Evolutionary conservation across 2,113 vertebrate species (phyloP).

Genomic region (Microtus ochrogaster): DNA sequence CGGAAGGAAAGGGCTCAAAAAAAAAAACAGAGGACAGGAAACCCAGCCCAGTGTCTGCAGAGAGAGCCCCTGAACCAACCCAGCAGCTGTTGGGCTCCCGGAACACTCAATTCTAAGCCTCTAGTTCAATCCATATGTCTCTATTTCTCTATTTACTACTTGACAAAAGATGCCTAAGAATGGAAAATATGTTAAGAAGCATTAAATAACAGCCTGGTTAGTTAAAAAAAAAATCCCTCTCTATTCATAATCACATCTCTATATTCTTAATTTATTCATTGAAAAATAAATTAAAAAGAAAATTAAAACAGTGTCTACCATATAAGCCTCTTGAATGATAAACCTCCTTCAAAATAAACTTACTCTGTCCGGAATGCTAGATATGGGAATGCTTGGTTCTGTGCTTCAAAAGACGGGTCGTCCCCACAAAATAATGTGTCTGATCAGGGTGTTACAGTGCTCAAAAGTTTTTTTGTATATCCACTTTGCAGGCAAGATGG

Average conservation of each 20-base stretch:
- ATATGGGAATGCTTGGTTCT: not conserved
- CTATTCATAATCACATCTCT: not conserved
- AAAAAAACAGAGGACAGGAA: not conserved
- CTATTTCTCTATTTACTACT: not conserved
- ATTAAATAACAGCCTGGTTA: constrained; percentile 51
- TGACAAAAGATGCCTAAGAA: constrained; percentile 39
- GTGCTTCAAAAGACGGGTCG: not conserved
- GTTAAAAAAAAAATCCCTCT: constrained; percentile 27
- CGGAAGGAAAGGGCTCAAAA: not conserved
- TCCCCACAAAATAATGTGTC: not conserved
- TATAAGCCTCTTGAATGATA: not conserved
- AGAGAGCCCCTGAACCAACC: not conserved
- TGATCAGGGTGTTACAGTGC: not conserved
- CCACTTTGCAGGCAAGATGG: not conserved
- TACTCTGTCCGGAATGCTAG: not conserved
- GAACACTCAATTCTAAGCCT: fast-evolving
- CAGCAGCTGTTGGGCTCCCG: no score
- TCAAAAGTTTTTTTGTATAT: not conserved
- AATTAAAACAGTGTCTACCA: not conserved
- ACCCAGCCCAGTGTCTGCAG: not conserved
- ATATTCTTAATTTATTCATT: constrained; percentile 16
- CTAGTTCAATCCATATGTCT: not conserved
- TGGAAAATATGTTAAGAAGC: constrained; percentile 43
- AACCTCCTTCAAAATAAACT: not conserved
- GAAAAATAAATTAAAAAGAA: constrained; percentile 38